A percentile compares a stretch with the other conserved stretches of the same genome.
Conservation (phyloP, 2,888 invertebrate genomes). For the Ormia ochracea region DNA sequence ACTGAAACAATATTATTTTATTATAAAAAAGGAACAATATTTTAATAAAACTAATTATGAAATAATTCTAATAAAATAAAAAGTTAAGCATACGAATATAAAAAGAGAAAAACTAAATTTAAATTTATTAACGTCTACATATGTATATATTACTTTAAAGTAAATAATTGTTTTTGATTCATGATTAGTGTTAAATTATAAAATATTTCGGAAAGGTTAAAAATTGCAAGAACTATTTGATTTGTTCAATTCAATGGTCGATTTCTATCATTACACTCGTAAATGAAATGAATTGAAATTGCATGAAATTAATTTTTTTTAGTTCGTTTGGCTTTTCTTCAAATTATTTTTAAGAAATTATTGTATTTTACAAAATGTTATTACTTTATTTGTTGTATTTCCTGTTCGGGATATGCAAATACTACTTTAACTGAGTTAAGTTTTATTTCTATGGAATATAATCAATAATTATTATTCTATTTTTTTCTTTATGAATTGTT, state of each 20-base stretch:
- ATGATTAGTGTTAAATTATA: conserved; percentile 1
- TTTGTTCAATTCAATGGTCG: conserved; percentile 33
- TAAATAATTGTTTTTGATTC: neutral
- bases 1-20: conserved; percentile 50
- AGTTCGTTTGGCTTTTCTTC: conserved; percentile 5
- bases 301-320: neutral
- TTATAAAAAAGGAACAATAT: conserved; percentile 61
- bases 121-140: too few relatives aligned
- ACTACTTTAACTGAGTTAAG: conserved; percentile 74
- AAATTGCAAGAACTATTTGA: conserved; percentile 62
- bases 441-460: conserved; percentile 45
- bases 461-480: conserved; percentile 62
- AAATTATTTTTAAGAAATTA: conserved; percentile 15
- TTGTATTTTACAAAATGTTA: conserved; percentile 43
- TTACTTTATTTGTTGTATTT: conserved; percentile 54
- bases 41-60: conserved; percentile 64
- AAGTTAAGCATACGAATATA: conserved; percentile 29
- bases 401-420: conserved; percentile 72
- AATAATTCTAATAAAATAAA: conserved; percentile 58
- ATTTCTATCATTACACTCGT: conserved; percentile 38
- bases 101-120: conserved; percentile 15
- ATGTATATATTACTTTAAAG: conserved; percentile 8
- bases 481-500: conserved; percentile 61
- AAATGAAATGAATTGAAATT: conserved; percentile 4
- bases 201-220: conserved; percentile 72